phyloP scores from a whole-genome alignment of 1,140 invertebrate species.

The Rhyzopertha dominica region DNA sequence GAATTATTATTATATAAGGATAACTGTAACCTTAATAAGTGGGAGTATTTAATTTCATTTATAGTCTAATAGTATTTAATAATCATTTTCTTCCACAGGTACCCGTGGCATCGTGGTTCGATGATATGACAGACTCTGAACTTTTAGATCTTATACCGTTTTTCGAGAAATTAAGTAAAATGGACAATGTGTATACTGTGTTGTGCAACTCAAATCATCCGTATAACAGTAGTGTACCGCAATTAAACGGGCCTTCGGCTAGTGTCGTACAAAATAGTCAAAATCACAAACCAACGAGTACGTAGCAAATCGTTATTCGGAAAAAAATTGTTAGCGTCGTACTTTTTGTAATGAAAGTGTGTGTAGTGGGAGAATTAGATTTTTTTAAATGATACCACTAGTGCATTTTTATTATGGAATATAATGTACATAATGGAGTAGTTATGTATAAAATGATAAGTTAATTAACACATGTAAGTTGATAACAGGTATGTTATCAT shows the following conservation, averaged over 20 bases:
- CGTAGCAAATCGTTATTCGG: conserved; percentile 29
- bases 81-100: conserved; percentile 59
- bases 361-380: conserved; percentile 16
- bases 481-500: too few species aligned
- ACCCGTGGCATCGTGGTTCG: conserved; percentile 96
- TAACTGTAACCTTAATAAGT: too few species aligned
- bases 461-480: too few species aligned
- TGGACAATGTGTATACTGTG: conserved; percentile 90
- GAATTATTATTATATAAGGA: too few species aligned
- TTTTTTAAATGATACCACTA: conserved; percentile 2
- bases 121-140: conserved; percentile 94
- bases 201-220: conserved; percentile 85
- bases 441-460: too few species aligned
- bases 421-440: too few species aligned
- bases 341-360: conserved; percentile 14
- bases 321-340: conserved; percentile 15
- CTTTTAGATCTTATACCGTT: conserved; percentile 92
- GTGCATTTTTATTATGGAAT: conserved; percentile 4
- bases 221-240: conserved; percentile 52
- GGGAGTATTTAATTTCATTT: too few species aligned
- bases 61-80: too few species aligned
- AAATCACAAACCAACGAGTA: conserved; percentile 24
- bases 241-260: conserved; percentile 30
- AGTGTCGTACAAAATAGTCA: conserved; percentile 16
- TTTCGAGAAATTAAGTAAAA: conserved; percentile 90